These are phyloP conservation scores for Heloderma charlesbogerti DNA, from an alignment of 2,113 vertebrate genomes.

Conservation along the genomic window DNA sequence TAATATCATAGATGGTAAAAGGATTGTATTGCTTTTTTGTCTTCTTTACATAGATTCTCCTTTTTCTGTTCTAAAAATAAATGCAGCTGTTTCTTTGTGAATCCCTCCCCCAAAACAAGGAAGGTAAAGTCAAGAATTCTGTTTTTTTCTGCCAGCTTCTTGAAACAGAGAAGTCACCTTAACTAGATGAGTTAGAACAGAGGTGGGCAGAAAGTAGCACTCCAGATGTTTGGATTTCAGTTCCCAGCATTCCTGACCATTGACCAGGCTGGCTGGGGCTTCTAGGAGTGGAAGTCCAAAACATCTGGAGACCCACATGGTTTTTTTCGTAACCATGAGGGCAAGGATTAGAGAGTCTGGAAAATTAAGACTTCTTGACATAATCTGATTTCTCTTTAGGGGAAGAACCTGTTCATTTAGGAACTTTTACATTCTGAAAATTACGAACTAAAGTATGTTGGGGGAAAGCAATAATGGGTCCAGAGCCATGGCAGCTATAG, in stretches of 20 bases:
- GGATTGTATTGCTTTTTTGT: accelerated
- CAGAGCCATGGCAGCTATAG: background rate
- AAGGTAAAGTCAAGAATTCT: background rate
- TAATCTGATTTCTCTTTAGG: background rate
- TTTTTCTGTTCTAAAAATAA: background rate
- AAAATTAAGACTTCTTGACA: background rate
- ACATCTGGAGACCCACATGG: no score
- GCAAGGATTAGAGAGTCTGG: no score
- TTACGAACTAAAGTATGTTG: background rate
- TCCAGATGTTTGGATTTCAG: no score
- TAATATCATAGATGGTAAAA: background rate
- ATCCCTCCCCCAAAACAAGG: no score
- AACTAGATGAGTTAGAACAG: background rate
- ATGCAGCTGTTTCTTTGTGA: background rate
- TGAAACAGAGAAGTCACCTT: background rate
- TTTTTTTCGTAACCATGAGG: no score
- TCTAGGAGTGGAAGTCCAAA: no score
- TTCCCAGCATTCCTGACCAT: no score
- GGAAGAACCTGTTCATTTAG: background rate
- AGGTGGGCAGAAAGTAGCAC: no score
- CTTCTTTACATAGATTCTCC: background rate
- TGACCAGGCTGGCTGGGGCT: no score
- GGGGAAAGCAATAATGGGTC: background rate
- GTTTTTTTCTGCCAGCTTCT: background rate
- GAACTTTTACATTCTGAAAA: background rate